A percentile compares a stretch with the other conserved stretches of the same genome.
phyloP scores from a whole-genome alignment of 2,797 vertebrate genomes.

The Pangasius djambal region DNA sequence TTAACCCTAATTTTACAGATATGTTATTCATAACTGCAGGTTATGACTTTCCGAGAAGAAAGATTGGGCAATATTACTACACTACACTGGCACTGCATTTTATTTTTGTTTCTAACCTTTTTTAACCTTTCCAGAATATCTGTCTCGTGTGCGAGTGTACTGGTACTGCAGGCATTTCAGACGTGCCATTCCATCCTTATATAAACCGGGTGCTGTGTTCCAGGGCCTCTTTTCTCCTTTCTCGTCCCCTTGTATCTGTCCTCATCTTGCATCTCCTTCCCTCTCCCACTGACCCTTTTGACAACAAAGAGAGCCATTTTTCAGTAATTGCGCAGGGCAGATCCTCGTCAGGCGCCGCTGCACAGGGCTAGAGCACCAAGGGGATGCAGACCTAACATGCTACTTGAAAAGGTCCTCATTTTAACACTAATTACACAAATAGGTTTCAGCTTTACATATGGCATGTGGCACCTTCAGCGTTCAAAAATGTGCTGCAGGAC shows the following conservation, averaged over 20 bases:
- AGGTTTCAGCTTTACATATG: slow-evolving; percentile 10
- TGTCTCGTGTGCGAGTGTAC: neutral
- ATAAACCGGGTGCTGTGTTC: slow-evolving; percentile 15
- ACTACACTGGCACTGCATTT: neutral
- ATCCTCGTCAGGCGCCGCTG: slow-evolving; percentile 48
- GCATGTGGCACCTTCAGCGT: neutral
- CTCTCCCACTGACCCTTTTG: slow-evolving; percentile 31
- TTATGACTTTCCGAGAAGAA: neutral
- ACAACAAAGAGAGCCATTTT: slow-evolving; percentile 59
- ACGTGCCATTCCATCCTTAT: neutral
- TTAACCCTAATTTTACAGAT: neutral
- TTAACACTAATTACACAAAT: slow-evolving; percentile 28
- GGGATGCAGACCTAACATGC: slow-evolving; percentile 30
- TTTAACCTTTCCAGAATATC: neutral
- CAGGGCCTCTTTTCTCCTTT: slow-evolving; percentile 30
- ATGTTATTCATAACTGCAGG: neutral
- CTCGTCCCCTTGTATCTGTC: slow-evolving; percentile 30
- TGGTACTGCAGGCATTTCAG: neutral
- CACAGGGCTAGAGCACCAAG: slow-evolving; percentile 38
- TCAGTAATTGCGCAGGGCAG: slow-evolving; percentile 56
- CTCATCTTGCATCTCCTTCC: slow-evolving; percentile 46
- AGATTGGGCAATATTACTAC: neutral
- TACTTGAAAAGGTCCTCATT: slow-evolving; percentile 36
- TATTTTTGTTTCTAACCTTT: no score
- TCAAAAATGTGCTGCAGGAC: slow-evolving; percentile 8